phyloP scores from a whole-genome alignment of 2,888 invertebrate genomes.

The Cantharis rufa region DNA sequence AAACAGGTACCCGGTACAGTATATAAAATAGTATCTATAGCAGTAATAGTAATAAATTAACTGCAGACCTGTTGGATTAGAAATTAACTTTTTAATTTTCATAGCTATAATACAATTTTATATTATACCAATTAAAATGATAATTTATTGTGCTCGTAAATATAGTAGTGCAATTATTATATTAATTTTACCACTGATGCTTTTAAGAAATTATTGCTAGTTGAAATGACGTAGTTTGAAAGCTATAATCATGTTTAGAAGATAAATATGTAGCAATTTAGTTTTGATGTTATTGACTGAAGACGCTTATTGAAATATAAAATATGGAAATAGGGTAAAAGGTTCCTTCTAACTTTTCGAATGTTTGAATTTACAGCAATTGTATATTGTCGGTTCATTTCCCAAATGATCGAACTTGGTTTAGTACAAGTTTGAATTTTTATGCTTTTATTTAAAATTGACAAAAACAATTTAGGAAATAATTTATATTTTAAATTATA shows the following conservation, averaged over 20 bases:
- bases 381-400: constrained; percentile 30
- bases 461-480: background rate
- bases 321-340: constrained; percentile 38
- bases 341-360: constrained; percentile 36
- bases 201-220: background rate
- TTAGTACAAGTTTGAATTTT: constrained; percentile 14
- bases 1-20: too few relatives aligned
- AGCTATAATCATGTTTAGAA: constrained; percentile 27
- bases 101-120: too few relatives aligned
- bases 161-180: background rate
- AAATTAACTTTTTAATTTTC: too few relatives aligned
- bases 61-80: too few relatives aligned
- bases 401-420: constrained; percentile 27
- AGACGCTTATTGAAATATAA: constrained; percentile 35
- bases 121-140: too few relatives aligned
- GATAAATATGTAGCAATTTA: constrained; percentile 31
- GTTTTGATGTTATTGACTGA: constrained; percentile 27
- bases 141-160: background rate
- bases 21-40: too few relatives aligned
- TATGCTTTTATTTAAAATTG: background rate
- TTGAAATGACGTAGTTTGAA: background rate
- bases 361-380: constrained; percentile 31
- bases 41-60: too few relatives aligned
- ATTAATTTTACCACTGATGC: background rate
- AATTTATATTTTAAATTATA: background rate